Conservation (phyloP, 1,140 invertebrate genomes). For the Pogonognathellus flavescens region DNA sequence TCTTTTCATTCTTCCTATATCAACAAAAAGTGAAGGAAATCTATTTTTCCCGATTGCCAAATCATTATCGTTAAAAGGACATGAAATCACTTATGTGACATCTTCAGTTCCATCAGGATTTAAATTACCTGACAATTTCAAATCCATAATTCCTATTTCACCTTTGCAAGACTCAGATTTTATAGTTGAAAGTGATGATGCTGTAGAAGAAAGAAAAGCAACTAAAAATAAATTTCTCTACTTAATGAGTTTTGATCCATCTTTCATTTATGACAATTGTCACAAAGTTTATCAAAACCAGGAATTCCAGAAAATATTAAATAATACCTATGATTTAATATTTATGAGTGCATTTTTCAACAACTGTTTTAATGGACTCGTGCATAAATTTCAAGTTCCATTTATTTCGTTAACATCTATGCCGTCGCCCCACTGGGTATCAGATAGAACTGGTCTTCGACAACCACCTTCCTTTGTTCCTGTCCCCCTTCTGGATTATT, state of each 20-base stretch:
- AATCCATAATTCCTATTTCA: background rate
- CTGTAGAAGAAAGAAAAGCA: background rate
- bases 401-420: conserved; percentile 21
- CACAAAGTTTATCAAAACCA: conserved; percentile 26
- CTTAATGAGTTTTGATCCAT: background rate
- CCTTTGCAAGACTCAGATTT: background rate
- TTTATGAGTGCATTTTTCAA: conserved; percentile 39
- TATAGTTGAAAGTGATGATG: background rate
- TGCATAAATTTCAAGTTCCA: conserved; percentile 51
- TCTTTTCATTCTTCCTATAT: conserved; percentile 41
- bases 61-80: conserved; percentile 24
- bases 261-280: conserved; percentile 35
- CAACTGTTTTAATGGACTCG: conserved; percentile 52
- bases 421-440: background rate
- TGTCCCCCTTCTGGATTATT: background rate
- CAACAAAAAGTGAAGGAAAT: conserved; percentile 49
- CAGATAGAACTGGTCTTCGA: conserved; percentile 3
- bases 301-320: conserved; percentile 40
- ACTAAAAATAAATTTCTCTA: background rate
- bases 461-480: conserved; percentile 46
- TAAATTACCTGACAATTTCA: background rate
- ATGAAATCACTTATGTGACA: conserved; percentile 47
- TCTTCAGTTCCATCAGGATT: background rate
- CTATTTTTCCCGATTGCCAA: conserved; percentile 52
- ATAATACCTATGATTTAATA: conserved; percentile 32